Evolutionary conservation across 35 echinoderm and acorn worm genomes (phyloP).

Genomic region (Holothuria glaberrima): DNA sequence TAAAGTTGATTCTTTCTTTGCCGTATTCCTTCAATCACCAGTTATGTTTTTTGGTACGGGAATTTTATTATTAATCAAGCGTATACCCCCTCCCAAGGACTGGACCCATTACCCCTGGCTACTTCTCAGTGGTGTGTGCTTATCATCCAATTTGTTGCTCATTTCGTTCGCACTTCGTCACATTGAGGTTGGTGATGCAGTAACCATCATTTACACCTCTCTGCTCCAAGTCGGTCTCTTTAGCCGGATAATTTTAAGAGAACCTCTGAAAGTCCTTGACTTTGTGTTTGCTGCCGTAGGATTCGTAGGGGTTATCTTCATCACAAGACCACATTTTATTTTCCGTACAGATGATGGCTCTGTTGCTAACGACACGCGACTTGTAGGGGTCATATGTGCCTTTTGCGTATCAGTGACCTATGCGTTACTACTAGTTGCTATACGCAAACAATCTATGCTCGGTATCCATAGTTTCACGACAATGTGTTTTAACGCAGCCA

Average conservation of each 20-base stretch:
- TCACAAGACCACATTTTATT: slow-evolving; percentile 25
- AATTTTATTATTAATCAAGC: neutral
- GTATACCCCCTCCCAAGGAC: neutral
- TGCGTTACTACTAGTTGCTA: neutral
- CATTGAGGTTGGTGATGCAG: slow-evolving; percentile 24
- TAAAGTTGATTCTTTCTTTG: neutral
- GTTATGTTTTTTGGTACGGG: neutral
- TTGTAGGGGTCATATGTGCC: neutral
- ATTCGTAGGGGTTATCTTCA: slow-evolving; percentile 25
- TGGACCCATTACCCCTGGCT: neutral
- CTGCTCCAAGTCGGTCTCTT: slow-evolving; percentile 21
- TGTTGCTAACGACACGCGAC: neutral
- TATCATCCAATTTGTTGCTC: neutral
- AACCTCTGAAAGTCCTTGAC: neutral
- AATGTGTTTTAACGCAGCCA: neutral
- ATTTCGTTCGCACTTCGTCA: neutral
- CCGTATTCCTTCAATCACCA: neutral
- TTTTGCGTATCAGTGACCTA: neutral
- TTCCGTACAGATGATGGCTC: neutral
- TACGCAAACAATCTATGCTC: slow-evolving; percentile 11
- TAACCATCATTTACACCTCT: slow-evolving; percentile 9
- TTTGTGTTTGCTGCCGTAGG: slow-evolving; percentile 1
- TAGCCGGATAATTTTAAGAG: slow-evolving; percentile 27
- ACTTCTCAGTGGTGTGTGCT: neutral
- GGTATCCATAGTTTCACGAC: neutral